phyloP scores from a whole-genome alignment of 2,113 vertebrate genomes.

The Calonectris borealis region DNA sequence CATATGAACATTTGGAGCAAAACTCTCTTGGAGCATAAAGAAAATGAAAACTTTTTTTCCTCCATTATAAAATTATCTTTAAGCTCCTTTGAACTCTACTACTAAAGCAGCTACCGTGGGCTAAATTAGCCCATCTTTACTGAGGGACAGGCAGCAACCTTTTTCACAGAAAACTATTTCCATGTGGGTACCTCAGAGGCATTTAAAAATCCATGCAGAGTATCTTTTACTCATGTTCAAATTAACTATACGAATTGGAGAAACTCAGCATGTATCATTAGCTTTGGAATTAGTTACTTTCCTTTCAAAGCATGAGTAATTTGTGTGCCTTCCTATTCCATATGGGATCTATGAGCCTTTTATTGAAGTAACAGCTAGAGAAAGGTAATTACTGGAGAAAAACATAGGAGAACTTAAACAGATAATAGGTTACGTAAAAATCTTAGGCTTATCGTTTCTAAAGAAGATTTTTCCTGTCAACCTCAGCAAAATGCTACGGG shows the following conservation, averaged over 20 bases:
- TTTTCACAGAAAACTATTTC: neutral
- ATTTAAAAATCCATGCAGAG: neutral
- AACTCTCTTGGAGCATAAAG: neutral
- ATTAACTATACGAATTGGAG: neutral
- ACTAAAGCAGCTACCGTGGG: neutral
- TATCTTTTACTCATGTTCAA: neutral
- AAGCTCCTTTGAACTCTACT: neutral
- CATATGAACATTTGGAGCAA: neutral
- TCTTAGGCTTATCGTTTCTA: neutral
- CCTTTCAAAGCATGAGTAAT: neutral
- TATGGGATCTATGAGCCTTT: neutral
- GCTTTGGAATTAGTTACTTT: neutral
- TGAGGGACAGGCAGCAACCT: neutral
- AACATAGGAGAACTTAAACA: neutral
- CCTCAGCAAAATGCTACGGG: neutral
- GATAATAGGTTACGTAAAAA: neutral
- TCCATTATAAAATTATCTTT: neutral
- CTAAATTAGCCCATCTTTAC: neutral
- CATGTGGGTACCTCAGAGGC: neutral
- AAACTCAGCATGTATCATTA: slow-evolving; percentile 18
- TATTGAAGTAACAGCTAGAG: neutral
- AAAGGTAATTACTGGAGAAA: neutral
- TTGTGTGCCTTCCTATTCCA: neutral
- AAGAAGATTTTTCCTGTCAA: neutral
- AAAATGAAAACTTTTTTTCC: neutral